Base-by-base conservation (phyloP, 1,140 invertebrate species). In the Aporrectodea caliginosa region DNA sequence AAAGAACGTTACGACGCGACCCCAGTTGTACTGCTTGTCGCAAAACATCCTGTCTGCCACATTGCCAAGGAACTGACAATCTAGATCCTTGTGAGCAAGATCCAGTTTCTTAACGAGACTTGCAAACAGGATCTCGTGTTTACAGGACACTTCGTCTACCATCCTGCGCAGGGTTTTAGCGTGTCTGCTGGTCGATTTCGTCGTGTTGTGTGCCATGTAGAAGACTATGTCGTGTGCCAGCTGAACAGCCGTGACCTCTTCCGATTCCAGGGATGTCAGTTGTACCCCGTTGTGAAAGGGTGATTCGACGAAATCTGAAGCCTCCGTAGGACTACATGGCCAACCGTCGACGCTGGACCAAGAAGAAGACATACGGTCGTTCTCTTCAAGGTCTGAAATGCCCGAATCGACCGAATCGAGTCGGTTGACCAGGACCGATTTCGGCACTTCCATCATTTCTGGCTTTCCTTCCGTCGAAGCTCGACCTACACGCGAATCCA, bases 1-100 rank as follows among this genome's bases (percentile, higher is more conserved):
- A 82, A 91, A 91, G 1, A 92, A 87, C 79, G 90, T 90, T n/a
- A 91, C 89, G 72, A 91, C 90, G 81, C 90, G 88, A 6, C 91
- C 90, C 91, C 91, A 92, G 79, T 91, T 91, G 72, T 91, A 88
- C 76, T 86, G 84, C 75, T 84, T 84, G 82, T 91, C 87, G 80
- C 88, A 86, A 84, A 91, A 91, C 16, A 91, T 85, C 85, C 91
- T 90, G 84, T 91, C 90, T n/a, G 90, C 90, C 33, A 91, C 89
- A 72, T 87, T 89, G 35, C 88, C 88, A 83, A 92, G 91, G 69
- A 90, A 89, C 75, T 32, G 27, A 68, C 58, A 69, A 27, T 32
- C 75, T 1, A 32, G 34, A 43, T 77, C 75, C 12, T 33, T 32
- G 72, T 90, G 85, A 82, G 91, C 91, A 16, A 89, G 88, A 30